Evolutionary conservation across 2,113 vertebrate species (phyloP), one percentile per base, ranked within the genome.

Genomic region (Alligator mississippiensis): DNA sequence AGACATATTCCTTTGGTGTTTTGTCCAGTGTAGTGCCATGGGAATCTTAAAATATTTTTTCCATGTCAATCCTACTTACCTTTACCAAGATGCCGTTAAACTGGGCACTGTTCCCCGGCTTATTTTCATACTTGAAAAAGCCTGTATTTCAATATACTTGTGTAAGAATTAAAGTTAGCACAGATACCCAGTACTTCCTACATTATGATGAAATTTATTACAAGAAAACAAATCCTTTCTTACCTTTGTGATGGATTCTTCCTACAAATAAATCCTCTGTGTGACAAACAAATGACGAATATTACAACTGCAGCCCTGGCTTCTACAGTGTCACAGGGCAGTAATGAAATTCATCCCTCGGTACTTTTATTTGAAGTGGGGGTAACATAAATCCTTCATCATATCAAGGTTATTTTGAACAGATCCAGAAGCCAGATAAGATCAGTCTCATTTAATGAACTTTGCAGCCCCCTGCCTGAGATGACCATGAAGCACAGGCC

Each of bases 331-430:
- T 91, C 88, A 88, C 86, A 94, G 81, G 38, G 14, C 86, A 66
- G 91, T 96, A 96, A 94, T 96, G 96, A 97, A 95, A 96, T 89
- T 91, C 93, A 97, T 95, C 93, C 93, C 95, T 92, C 62, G 11
- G 91, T 90, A 92, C 94, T 96, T 97, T 97, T 98, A 98, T 98
- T 92, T 90, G 91, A 93, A 96, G 95, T 88, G 88, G 84, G 80
- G 89, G 95, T 97, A 95, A 96, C 87, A 97, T 97, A 98, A 97
- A 98, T 97, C 97, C 94, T 96, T 97, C 93, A 95, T 96, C 91
- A 24, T 96, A 95, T 96, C 97, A 97, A 96, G 95, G 96, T 97
- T 97, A 97, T 97, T 97, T 97, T 96, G 97, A 97, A 95, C 89
- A 97, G 97, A 97, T 96, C 94, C 89, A 95, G 88, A 85, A 96